Percentiles rank a stretch among this genome's conserved stretches.
Conservation (phyloP, 2,113 vertebrate species). For the Chaenocephalus aceratus region DNA sequence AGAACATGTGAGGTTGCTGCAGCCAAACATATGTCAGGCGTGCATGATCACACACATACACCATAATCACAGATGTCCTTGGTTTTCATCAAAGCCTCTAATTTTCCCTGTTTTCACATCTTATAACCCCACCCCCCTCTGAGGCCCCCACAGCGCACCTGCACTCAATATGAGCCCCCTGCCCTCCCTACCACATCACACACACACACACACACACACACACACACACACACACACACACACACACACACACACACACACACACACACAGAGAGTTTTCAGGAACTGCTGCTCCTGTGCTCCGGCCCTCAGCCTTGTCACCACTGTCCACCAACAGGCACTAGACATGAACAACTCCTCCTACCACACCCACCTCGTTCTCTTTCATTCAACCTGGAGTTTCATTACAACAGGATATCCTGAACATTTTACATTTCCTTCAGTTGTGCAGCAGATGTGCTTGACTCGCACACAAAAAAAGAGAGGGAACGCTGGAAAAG, state of each 20-base stretch:
- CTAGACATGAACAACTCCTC: conserved; percentile 63
- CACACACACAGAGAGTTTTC: conserved; percentile 13
- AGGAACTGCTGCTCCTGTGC: conserved; percentile 45
- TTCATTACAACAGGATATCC: conserved; percentile 83
- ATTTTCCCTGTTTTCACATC: conserved; percentile 70
- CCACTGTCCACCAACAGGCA: conserved; percentile 58
- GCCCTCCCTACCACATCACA: conserved; percentile 49
- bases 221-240: conserved; percentile 23
- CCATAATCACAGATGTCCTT: conserved; percentile 75
- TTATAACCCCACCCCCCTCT: conserved; percentile 55
- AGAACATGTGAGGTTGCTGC: conserved; percentile 29
- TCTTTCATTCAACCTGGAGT: conserved; percentile 72
- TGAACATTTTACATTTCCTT: conserved; percentile 79
- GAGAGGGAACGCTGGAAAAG: conserved; percentile 28
- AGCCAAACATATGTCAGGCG: conserved; percentile 46
- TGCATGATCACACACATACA: conserved; percentile 49
- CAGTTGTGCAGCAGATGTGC: conserved; percentile 82
- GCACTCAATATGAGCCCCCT: conserved; percentile 76
- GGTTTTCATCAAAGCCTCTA: conserved; percentile 73
- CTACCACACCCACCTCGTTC: conserved; percentile 43
- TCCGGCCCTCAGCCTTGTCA: conserved; percentile 40
- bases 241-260: conserved; percentile 19
- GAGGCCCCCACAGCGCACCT: conserved; percentile 66
- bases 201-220: conserved; percentile 20
- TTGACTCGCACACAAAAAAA: conserved; percentile 44